Evolutionary conservation across 1,140 invertebrate species (phyloP).

Genomic region (Drosophila navojoa): DNA sequence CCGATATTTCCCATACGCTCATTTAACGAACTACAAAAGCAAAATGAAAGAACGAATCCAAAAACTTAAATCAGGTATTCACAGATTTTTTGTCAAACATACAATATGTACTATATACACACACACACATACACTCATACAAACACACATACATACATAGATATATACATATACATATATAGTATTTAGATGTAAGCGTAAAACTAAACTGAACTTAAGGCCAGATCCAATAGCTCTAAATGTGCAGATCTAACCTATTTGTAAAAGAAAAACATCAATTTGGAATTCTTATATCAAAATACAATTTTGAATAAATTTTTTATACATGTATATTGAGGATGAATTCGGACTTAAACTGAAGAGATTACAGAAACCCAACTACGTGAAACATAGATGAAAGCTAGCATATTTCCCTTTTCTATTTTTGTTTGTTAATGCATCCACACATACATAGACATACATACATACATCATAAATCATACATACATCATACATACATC

Average conservation of each 20-base stretch:
- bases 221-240: constrained; percentile 38
- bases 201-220: constrained; percentile 29
- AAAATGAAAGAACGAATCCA: constrained; percentile 72
- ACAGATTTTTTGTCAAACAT: constrained; percentile 69
- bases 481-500: too few relatives aligned
- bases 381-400: background rate
- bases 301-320: constrained; percentile 74
- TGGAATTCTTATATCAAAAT: constrained; percentile 78
- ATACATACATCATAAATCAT: too few relatives aligned
- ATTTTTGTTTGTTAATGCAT: background rate
- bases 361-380: constrained; percentile 5
- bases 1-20: constrained; percentile 53
- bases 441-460: too few relatives aligned
- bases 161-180: constrained; percentile 1
- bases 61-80: constrained; percentile 81
- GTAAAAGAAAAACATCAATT: constrained; percentile 41
- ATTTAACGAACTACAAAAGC: constrained; percentile 54
- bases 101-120: constrained; percentile 25
- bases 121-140: constrained; percentile 29
- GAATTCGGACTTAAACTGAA: constrained; percentile 19
- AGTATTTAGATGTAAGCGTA: background rate
- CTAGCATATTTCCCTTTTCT: background rate
- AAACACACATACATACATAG: background rate
- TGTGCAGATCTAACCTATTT: constrained; percentile 51
- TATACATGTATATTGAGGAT: constrained; percentile 29